Conservation (phyloP, 2,113 vertebrate genomes). For the Bostrychus sinensis region DNA sequence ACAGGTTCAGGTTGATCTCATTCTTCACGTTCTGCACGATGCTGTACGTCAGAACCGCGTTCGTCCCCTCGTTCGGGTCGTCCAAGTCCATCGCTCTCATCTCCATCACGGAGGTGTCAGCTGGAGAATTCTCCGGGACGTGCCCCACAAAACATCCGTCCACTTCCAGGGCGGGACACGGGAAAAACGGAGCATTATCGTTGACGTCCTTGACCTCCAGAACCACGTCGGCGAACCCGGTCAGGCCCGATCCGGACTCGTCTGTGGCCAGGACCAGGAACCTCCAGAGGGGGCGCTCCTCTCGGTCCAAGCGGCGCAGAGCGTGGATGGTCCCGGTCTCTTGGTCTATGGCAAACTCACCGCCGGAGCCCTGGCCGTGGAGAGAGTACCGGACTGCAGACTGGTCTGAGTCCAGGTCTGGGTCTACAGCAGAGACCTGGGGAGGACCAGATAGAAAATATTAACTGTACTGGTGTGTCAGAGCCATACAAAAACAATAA, state of each 20-base stretch:
- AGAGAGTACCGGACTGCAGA: conserved; percentile 84
- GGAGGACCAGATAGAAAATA: background rate
- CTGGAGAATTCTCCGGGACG: conserved; percentile 84
- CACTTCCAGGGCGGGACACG: conserved; percentile 74
- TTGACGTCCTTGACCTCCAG: conserved; percentile 86
- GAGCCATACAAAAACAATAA: too few relatives aligned
- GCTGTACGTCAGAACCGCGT: conserved; percentile 85
- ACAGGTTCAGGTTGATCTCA: conserved; percentile 88
- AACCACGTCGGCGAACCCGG: conserved; percentile 89
- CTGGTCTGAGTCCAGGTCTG: conserved; percentile 86
- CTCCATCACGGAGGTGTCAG: conserved; percentile 87
- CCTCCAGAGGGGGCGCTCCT: conserved; percentile 81
- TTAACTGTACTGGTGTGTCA: background rate
- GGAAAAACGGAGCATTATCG: conserved; percentile 85
- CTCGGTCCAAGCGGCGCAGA: conserved; percentile 82
- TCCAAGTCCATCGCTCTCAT: conserved; percentile 88
- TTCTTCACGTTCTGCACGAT: conserved; percentile 87
- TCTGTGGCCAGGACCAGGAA: conserved; percentile 89
- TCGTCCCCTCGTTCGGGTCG: conserved; percentile 82
- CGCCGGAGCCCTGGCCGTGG: conserved; percentile 85
- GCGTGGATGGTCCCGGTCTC: conserved; percentile 80
- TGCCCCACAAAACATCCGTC: conserved; percentile 84
- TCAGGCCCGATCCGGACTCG: conserved; percentile 85
- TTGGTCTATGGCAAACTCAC: conserved; percentile 85
- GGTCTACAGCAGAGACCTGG: conserved; percentile 88